Evolutionary conservation across 2,797 vertebrate genomes (phyloP).

Genomic region (Coregonus suidteri): DNA sequence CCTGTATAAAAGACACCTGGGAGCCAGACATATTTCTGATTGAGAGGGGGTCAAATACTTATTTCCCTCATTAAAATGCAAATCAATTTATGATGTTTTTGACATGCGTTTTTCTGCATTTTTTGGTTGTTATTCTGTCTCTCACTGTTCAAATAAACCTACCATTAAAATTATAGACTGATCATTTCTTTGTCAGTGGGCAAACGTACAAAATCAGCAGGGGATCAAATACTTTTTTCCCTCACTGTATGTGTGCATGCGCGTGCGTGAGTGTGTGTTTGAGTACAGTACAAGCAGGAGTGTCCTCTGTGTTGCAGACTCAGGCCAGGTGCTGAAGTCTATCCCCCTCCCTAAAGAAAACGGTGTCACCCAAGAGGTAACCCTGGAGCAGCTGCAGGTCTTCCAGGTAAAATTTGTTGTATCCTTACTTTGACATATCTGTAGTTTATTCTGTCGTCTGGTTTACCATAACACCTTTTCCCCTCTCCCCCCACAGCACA

Average conservation of each 20-base stretch:
- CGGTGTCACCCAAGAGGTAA: slow-evolving; percentile 76
- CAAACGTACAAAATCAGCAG: too few relatives aligned
- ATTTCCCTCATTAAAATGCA: too few relatives aligned
- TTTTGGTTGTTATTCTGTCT: too few relatives aligned
- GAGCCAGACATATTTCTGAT: too few relatives aligned
- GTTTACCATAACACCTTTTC: slow-evolving; percentile 23
- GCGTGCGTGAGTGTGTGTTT: slow-evolving; percentile 8
- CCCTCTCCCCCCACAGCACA: slow-evolving; percentile 66
- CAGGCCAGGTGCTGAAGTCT: slow-evolving; percentile 85
- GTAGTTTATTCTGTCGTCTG: not conserved
- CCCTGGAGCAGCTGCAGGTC: slow-evolving; percentile 85
- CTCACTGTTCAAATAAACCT: too few relatives aligned
- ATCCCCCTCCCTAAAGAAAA: slow-evolving; percentile 74
- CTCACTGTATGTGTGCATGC: slow-evolving; percentile 7
- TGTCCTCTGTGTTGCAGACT: slow-evolving; percentile 65
- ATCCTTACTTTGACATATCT: not conserved
- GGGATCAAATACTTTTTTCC: too few relatives aligned
- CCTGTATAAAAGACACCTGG: too few relatives aligned
- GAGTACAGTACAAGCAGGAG: not conserved
- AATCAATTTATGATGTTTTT: too few relatives aligned
- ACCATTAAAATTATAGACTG: too few relatives aligned
- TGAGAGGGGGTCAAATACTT: too few relatives aligned
- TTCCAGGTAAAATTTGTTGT: slow-evolving; percentile 75
- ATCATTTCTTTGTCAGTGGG: too few relatives aligned
- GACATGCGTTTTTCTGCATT: too few relatives aligned